Evolutionary conservation across 2,797 vertebrate genomes (phyloP).

Genomic region (Alcedo atthis): DNA sequence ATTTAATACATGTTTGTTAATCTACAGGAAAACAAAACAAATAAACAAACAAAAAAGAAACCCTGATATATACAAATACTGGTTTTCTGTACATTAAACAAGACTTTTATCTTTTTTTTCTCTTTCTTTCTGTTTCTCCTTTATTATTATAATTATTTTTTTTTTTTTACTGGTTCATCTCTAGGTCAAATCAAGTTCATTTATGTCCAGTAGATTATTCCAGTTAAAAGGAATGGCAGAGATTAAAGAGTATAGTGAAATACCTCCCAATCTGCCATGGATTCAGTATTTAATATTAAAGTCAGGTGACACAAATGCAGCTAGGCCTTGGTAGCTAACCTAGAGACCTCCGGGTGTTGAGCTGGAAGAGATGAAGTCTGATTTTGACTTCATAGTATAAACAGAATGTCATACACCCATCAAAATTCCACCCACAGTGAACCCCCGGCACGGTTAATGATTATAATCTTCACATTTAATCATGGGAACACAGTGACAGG

Average conservation of each 20-base stretch:
- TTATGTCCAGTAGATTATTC: conserved; percentile 81
- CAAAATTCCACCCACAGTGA: conserved; percentile 76
- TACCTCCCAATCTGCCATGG: conserved; percentile 59
- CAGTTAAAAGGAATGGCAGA: conserved; percentile 66
- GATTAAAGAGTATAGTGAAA: conserved; percentile 67
- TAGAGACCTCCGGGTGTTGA: conserved; percentile 86
- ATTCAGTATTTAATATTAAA: conserved; percentile 65
- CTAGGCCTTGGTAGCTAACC: conserved; percentile 79
- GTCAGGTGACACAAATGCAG: conserved; percentile 76
- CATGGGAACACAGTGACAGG: conserved; percentile 79
- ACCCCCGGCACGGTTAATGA: conserved; percentile 78
- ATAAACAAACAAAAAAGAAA: not conserved
- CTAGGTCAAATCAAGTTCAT: conserved; percentile 84
- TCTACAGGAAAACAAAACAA: not conserved
- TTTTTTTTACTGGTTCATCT: conserved; percentile 64
- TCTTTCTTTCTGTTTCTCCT: too few species aligned
- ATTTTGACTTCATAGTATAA: conserved; percentile 79
- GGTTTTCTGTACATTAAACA: conserved; percentile 56
- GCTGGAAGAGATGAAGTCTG: conserved; percentile 85
- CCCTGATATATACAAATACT: not conserved
- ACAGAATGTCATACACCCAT: conserved; percentile 79
- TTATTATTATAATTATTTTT: not conserved
- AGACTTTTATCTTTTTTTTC: not conserved
- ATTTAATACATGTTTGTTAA: not conserved
- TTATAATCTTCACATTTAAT: conserved; percentile 85